Evolutionary conservation across 2,888 invertebrate genomes (phyloP), one percentile per base, ranked within the genome.

Genomic region (Diaprepes abbreviatus): DNA sequence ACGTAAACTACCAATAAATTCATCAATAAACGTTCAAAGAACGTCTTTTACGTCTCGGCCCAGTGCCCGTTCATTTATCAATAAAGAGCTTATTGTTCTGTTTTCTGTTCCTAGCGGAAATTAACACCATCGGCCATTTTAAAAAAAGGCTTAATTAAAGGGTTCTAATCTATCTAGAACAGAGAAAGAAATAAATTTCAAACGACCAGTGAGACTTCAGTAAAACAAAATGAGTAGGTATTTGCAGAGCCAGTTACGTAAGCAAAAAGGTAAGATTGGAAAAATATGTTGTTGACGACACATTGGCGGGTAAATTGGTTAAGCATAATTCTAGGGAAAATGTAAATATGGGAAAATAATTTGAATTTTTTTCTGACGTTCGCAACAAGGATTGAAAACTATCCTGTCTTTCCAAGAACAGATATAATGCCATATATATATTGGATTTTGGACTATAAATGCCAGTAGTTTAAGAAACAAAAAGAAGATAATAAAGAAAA

Each of bases 71-170:
- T 57, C 57, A 57, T 38, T 57, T 57, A 38, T 57, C 57, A 57
- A 57, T 57, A 57, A 38, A 38, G 3, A 14, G 24, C 57, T 57
- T 57, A 57, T 57, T 40, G 57, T 36, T 40, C 40, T 40, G 38
- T 57, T 38, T 57, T 24, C 36, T 38, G 36, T 57, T 38, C 21
- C 21, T 57, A 40, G 19, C 57, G 57, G 57, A 57, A 57, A 57
- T 57, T 57, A 57, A 57, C 57, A 57, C 57, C 40, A 40, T 57
- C 24, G 38, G 40, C 57, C 57, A 57, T 57, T 57, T 57, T 57
- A 57, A 57, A 57, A n/a, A n/a, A 57, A 24, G 38, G 40, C 38
- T 57, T 57, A 57, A 57, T 57, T 57, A 57, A 57, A 57, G 38
- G 38, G 21, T 28, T 40, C 38, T 57, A 57, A 57, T 57, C 57